Evolutionary conservation across 2,888 invertebrate genomes (phyloP).

Genomic region (Lampropteryx suffumata): DNA sequence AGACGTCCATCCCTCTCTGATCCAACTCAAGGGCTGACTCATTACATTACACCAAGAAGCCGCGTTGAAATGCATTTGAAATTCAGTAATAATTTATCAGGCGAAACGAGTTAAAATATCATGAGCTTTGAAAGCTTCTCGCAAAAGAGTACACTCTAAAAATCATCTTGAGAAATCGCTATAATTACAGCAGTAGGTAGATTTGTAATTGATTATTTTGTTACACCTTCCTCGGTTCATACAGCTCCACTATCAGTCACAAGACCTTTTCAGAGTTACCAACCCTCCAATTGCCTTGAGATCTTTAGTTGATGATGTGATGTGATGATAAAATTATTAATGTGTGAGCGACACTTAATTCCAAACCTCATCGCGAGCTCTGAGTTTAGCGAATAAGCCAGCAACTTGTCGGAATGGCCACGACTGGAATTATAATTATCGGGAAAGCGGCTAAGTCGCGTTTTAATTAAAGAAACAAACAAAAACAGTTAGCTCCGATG

Average conservation of each 20-base stretch:
- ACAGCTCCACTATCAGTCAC: too few species aligned
- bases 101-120: background rate
- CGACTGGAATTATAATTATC: slow-evolving; percentile 67
- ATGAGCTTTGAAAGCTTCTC: too few species aligned
- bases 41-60: background rate
- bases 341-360: background rate
- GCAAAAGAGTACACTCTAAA: background rate
- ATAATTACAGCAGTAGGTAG: too few species aligned
- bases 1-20: slow-evolving; percentile 47
- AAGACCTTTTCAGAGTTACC: too few species aligned
- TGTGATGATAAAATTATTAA: too few species aligned
- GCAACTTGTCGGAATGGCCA: slow-evolving; percentile 45
- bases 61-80: background rate
- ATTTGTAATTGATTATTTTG: too few species aligned
- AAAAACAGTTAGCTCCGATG: slow-evolving; percentile 66
- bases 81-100: background rate
- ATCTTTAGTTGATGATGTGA: too few species aligned
- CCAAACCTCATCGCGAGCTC: background rate
- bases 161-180: too few species aligned
- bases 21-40: slow-evolving; percentile 42
- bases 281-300: too few species aligned
- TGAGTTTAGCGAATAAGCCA: slow-evolving; percentile 11
- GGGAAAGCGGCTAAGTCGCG: slow-evolving; percentile 64
- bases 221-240: too few species aligned
- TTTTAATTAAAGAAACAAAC: slow-evolving; percentile 79